Base-by-base conservation (phyloP, 2,113 vertebrate genomes). In the Pterocles orientalis region DNA sequence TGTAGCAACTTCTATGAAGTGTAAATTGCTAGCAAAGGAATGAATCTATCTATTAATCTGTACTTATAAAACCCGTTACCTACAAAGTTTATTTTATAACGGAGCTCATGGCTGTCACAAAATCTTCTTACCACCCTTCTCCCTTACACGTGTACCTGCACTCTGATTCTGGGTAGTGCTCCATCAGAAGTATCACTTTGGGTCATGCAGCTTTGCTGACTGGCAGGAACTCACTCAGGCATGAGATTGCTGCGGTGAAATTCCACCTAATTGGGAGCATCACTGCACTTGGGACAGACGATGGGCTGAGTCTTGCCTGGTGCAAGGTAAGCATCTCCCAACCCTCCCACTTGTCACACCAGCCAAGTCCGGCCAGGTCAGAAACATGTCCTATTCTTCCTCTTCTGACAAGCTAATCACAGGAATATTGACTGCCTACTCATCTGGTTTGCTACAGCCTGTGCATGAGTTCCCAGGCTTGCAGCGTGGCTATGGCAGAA, bases 201-300 rank as follows among this genome's bases (percentile, higher is more conserved):
- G 31, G 43, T 33, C 21, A 25, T 0, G 4, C 23, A 70, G 77
- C 31, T 89, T 33, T 65, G 68, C 69, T 53, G 69, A 29, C 36
- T 4, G 41, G 19, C 77, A 79, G 39, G 29, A 50, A 7, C 14
- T 41, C 9, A 1, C 18, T 58, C 33, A 21, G 8, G 50, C 7
- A 0, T 7, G 58, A 53, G 33, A 56, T 33, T 5, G 14, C 50
- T 1, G 1, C 78, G 66, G 47, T 8, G 56, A 58, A 60, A 41
- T 4, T 21, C 21, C 0, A 1, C 17, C 19, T 3, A 45, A 8
- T 0, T 14, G 60, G 51, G 10, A 71, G 25, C 0, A 0, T 60
- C 60, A 17, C 73, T 11, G 25, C 54, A 12, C 14, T 11, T 39
- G n/a, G 45, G 64, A 25, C 75, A 16, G 57, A 61, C 12, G 48